Evolutionary conservation across 1,140 invertebrate genomes (phyloP).

Genomic region (Notospermus geniculatus): DNA sequence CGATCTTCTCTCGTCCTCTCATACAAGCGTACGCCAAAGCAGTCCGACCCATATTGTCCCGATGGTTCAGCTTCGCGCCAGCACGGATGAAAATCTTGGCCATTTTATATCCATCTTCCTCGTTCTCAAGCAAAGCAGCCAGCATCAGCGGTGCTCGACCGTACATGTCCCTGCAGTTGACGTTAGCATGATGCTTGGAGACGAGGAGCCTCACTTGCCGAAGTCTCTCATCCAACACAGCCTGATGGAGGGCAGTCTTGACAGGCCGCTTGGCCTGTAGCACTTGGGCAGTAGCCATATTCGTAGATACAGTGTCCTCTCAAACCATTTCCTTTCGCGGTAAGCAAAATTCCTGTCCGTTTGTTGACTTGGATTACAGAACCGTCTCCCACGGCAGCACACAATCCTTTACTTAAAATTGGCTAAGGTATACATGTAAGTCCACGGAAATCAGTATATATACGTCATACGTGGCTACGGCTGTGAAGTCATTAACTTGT

Average conservation of each 20-base stretch:
- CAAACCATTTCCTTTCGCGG: no score
- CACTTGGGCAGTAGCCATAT: conserved; percentile 2
- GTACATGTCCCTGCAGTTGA: conserved; percentile 43
- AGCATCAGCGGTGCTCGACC: conserved; percentile 51
- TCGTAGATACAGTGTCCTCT: neutral
- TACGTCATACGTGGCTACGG: no score
- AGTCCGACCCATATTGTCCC: conserved; percentile 41
- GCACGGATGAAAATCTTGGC: conserved; percentile 39
- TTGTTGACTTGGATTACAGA: no score
- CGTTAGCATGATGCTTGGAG: conserved; percentile 35
- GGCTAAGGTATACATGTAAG: no score
- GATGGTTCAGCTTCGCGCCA: conserved; percentile 34
- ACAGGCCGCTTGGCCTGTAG: conserved; percentile 31
- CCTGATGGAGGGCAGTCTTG: conserved; percentile 52
- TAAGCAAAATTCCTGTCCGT: no score
- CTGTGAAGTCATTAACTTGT: no score
- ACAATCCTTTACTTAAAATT: no score
- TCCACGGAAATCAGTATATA: no score
- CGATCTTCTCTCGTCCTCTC: conserved; percentile 37
- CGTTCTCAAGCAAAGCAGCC: conserved; percentile 41
- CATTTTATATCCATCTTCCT: conserved; percentile 44
- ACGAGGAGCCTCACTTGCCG: conserved; percentile 49
- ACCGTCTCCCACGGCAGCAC: no score
- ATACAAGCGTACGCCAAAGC: conserved; percentile 46
- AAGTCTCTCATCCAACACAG: conserved; percentile 45